These are phyloP conservation scores for Passer domesticus DNA, from an alignment of 2,113 vertebrate genomes.

Conservation along the genomic window DNA sequence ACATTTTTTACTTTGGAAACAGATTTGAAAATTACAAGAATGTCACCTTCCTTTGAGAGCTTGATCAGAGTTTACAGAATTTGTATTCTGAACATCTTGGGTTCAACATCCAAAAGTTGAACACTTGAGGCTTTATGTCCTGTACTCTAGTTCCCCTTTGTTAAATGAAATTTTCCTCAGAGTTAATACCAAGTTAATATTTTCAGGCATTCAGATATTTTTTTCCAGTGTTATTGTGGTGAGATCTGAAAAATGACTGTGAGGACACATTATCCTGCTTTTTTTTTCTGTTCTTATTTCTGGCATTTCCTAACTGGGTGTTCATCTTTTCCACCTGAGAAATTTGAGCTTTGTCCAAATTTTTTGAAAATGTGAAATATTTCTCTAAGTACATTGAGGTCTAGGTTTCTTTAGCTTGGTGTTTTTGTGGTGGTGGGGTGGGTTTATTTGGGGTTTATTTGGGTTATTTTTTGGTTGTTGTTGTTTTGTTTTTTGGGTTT, in stretches of 20 bases:
- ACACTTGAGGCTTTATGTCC: background rate
- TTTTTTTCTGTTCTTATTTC: background rate
- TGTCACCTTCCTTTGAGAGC: rapidly evolving
- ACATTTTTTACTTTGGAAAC: background rate
- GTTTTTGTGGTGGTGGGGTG: background rate
- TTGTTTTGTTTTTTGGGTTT: background rate
- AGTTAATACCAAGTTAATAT: background rate
- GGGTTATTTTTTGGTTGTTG: background rate
- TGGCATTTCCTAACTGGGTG: background rate
- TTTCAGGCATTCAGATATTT: background rate
- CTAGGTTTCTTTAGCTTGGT: background rate
- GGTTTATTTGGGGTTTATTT: background rate
- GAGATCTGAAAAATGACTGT: background rate
- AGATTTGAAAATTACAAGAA: background rate
- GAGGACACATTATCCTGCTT: background rate
- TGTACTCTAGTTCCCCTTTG: background rate
- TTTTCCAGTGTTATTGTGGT: background rate
- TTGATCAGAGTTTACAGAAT: background rate
- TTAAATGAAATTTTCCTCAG: background rate
- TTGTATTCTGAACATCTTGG: background rate
- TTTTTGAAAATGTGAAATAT: background rate
- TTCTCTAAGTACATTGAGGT: background rate
- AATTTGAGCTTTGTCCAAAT: background rate
- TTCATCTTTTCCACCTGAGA: background rate
- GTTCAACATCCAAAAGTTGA: background rate